These are phyloP conservation scores for Labroides dimidiatus DNA, from an alignment of 2,797 vertebrate species.

Conservation along the genomic window DNA sequence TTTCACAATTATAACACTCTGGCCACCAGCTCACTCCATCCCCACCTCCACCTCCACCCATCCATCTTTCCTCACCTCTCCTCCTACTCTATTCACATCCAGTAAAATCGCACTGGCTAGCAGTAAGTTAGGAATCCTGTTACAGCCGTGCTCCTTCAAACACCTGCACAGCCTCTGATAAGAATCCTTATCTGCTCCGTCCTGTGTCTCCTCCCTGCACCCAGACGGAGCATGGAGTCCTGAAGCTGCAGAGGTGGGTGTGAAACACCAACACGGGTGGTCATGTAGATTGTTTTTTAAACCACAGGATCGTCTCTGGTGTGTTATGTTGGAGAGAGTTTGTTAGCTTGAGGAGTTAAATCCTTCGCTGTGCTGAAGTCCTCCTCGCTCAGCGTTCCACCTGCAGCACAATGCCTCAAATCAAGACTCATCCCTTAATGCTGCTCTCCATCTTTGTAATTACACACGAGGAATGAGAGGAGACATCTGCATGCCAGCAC, in stretches of 20 bases:
- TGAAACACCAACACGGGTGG: constrained; percentile 36
- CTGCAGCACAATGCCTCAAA: constrained; percentile 37
- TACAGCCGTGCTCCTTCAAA: constrained; percentile 60
- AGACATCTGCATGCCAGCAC: constrained; percentile 71
- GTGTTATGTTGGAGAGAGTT: constrained; percentile 22
- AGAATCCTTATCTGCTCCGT: constrained; percentile 67
- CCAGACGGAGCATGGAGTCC: constrained; percentile 41
- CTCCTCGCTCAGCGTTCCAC: too few relatives aligned
- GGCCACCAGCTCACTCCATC: constrained; percentile 27
- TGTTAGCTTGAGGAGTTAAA: constrained; percentile 31
- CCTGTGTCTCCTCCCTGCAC: constrained; percentile 47
- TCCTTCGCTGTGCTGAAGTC: constrained; percentile 42
- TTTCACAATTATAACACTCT: constrained; percentile 65
- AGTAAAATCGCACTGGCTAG: constrained; percentile 48
- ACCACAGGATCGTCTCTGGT: constrained; percentile 24
- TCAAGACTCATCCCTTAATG: constrained; percentile 50
- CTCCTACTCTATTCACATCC: constrained; percentile 34
- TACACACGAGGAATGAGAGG: constrained; percentile 66
- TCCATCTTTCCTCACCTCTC: constrained; percentile 9
- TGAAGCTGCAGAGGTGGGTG: constrained; percentile 25
- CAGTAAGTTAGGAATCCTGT: constrained; percentile 63
- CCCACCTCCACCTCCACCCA: constrained; percentile 9
- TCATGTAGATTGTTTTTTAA: constrained; percentile 56
- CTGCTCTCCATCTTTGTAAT: constrained; percentile 65
- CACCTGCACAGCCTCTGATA: constrained; percentile 76